Evolutionary conservation across 2,113 vertebrate genomes (phyloP).

Genomic region (Eptesicus fuscus): DNA sequence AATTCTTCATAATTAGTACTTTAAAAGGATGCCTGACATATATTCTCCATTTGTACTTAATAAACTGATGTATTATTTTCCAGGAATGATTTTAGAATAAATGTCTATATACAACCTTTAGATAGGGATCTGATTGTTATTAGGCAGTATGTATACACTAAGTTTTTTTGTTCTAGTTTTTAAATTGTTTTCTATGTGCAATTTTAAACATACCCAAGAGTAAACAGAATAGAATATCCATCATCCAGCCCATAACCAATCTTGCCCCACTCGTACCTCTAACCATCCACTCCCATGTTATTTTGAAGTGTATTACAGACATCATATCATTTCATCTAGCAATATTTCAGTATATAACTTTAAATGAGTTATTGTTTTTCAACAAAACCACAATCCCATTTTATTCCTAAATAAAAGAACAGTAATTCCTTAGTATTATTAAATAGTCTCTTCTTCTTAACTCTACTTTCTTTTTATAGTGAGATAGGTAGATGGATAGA

Average conservation of each 20-base stretch:
- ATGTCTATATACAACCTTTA: not conserved
- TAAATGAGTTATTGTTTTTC: not conserved
- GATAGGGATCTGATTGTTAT: not conserved
- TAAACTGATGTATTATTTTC: not conserved
- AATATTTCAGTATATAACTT: not conserved
- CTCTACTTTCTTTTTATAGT: not conserved
- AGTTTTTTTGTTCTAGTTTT: not conserved
- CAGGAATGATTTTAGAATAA: constrained; percentile 1
- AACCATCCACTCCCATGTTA: not conserved
- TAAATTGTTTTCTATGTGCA: not conserved
- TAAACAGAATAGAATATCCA: not conserved
- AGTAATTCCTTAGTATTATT: not conserved
- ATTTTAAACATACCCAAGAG: not conserved
- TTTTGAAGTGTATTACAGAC: not conserved
- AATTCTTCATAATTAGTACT: not conserved
- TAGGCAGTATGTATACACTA: not conserved
- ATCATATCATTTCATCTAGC: not conserved
- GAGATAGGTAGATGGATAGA: not conserved
- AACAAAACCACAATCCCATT: not conserved
- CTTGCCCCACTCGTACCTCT: not conserved
- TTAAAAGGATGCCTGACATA: not conserved
- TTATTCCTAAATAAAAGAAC: not conserved
- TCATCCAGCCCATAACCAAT: not conserved
- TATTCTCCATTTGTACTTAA: not conserved
- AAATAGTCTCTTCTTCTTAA: not conserved